Conservation (phyloP, 2,113 vertebrate genomes). For the Hucho hucho region DNA sequence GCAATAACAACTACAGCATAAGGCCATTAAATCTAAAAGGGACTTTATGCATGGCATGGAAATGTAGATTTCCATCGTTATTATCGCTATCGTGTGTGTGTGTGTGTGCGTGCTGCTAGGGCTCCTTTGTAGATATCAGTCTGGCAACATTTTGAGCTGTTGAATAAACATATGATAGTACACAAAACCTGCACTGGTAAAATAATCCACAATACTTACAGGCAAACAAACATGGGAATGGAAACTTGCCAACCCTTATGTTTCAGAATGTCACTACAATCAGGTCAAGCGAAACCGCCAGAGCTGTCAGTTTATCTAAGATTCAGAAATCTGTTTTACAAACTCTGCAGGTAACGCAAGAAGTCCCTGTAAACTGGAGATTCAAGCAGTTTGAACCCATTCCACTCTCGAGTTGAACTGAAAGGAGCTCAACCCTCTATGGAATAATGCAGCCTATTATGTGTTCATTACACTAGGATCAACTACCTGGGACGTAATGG, state of each 20-base stretch:
- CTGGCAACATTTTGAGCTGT: not conserved
- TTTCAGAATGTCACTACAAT: too few species aligned
- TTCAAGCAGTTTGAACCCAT: slow-evolving; percentile 18
- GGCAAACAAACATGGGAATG: slow-evolving; percentile 44
- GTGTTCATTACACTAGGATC: slow-evolving; percentile 25
- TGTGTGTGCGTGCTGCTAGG: slow-evolving; percentile 43
- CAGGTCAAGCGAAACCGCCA: too few species aligned
- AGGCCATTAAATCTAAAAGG: slow-evolving; percentile 59
- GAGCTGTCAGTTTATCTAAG: too few species aligned
- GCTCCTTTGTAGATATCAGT: not conserved
- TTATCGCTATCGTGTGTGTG: slow-evolving; percentile 42
- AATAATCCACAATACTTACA: not conserved
- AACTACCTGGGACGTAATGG: slow-evolving; percentile 10
- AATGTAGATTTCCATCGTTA: slow-evolving; percentile 64
- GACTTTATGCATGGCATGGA: slow-evolving; percentile 52
- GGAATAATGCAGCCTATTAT: slow-evolving; percentile 34
- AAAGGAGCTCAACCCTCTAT: slow-evolving; percentile 1
- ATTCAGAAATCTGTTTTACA: too few species aligned
- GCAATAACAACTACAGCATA: slow-evolving; percentile 49
- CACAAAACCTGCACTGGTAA: not conserved
- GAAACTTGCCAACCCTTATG: not conserved
- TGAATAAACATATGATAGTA: not conserved
- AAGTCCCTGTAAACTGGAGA: slow-evolving; percentile 5
- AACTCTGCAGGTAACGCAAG: not conserved
- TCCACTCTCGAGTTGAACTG: slow-evolving; percentile 4